phyloP scores from a whole-genome alignment of 2,888 invertebrate species.

The Lithophane ornitopus region DNA sequence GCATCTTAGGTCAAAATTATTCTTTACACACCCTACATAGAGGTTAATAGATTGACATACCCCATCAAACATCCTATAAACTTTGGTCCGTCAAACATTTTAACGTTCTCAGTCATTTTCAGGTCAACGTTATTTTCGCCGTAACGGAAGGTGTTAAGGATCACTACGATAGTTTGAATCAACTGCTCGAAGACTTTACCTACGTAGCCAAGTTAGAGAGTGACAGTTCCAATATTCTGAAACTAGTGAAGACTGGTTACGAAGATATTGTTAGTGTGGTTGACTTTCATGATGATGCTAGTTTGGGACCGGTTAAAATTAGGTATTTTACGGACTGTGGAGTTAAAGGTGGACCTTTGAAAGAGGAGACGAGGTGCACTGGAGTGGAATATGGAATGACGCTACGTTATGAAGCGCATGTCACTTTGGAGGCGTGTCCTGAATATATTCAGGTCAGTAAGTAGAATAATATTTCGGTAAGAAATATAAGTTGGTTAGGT shows the following conservation, averaged over 20 bases:
- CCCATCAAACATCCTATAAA: slow-evolving; percentile 26
- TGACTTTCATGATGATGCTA: slow-evolving; percentile 91
- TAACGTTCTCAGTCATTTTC: slow-evolving; percentile 66
- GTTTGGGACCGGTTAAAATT: slow-evolving; percentile 91
- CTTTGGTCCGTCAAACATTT: slow-evolving; percentile 8
- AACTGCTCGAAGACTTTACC: slow-evolving; percentile 93
- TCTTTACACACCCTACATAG: background rate
- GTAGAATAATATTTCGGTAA: slow-evolving; percentile 44
- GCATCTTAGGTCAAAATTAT: background rate
- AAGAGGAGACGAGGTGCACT: slow-evolving; percentile 90
- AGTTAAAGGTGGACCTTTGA: slow-evolving; percentile 83
- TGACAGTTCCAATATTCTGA: slow-evolving; percentile 96
- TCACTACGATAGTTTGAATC: slow-evolving; percentile 93
- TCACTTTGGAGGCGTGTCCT: slow-evolving; percentile 91
- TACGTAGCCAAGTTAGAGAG: slow-evolving; percentile 94
- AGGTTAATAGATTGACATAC: slow-evolving; percentile 15
- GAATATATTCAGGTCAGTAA: slow-evolving; percentile 83
- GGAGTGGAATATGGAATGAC: slow-evolving; percentile 91
- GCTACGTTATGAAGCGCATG: slow-evolving; percentile 91
- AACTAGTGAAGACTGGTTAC: slow-evolving; percentile 95
- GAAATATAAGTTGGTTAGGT: background rate
- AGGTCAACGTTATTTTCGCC: slow-evolving; percentile 96
- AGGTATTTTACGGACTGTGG: slow-evolving; percentile 94
- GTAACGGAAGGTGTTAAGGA: slow-evolving; percentile 93
- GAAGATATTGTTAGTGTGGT: slow-evolving; percentile 93